Evolutionary conservation across 35 echinoderm and acorn worm genomes (phyloP).

Genomic region (Apostichopus parvimensis): DNA sequence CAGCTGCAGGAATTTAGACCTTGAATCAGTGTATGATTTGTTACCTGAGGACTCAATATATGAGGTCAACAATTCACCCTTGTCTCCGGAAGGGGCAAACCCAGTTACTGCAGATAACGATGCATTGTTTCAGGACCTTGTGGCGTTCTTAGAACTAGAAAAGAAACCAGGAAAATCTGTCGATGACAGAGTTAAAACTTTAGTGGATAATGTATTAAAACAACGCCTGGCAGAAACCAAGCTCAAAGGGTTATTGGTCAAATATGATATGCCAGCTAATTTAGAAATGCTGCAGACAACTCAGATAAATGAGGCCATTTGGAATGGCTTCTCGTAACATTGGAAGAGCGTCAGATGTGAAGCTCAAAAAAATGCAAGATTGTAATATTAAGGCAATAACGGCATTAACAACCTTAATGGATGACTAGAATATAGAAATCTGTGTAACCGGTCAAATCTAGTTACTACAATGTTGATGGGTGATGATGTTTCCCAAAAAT

Average conservation of each 20-base stretch:
- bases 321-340: neutral
- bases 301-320: neutral
- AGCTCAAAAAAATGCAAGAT: constrained; percentile 9
- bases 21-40: no score
- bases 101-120: no score
- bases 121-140: no score
- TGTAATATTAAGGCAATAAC: constrained; percentile 19
- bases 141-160: no score
- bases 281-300: neutral
- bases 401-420: neutral
- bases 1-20: no score
- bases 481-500: constrained; percentile 6
- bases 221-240: neutral
- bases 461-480: constrained; percentile 11
- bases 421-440: constrained; percentile 18
- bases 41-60: no score
- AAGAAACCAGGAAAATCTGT: no score
- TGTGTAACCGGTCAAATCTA: constrained; percentile 2
- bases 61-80: no score
- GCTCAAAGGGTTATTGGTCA: constrained; percentile 5
- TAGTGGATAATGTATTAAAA: no score
- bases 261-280: constrained; percentile 37
- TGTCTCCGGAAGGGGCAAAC: no score
- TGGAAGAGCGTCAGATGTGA: no score
- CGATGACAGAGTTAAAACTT: no score